Evolutionary conservation across 2,113 vertebrate species (phyloP).

Genomic region (Protobothrops flavoviridis): DNA sequence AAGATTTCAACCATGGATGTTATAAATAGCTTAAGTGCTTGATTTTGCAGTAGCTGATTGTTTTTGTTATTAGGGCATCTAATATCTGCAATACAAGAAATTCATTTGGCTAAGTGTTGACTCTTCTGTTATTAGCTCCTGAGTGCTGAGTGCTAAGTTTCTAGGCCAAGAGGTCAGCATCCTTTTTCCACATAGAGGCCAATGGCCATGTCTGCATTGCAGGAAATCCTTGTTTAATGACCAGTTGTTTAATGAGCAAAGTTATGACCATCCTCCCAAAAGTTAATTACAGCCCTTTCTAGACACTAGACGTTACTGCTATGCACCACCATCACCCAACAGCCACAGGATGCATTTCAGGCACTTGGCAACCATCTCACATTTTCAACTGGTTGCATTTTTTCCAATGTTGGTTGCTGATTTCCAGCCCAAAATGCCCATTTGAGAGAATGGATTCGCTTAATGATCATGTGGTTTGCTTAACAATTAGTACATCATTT

Average conservation of each 20-base stretch:
- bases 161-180: neutral
- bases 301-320: no score
- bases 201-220: no score
- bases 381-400: neutral
- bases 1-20: neutral
- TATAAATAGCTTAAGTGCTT: neutral
- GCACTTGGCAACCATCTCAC: no score
- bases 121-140: no score
- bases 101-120: neutral
- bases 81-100: neutral
- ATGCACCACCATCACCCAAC: no score
- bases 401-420: neutral
- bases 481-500: neutral
- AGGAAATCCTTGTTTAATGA: no score
- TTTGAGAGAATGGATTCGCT: neutral
- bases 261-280: no score
- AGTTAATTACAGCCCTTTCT: no score
- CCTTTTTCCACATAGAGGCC: neutral
- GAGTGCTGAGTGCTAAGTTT: no score
- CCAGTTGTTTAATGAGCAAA: no score
- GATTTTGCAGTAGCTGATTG: no score
- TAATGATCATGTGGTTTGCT: neutral
- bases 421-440: neutral
- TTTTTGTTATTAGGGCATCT: neutral
- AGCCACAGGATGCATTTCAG: no score